Evolutionary conservation across 2,888 invertebrate genomes (phyloP).

Genomic region (Digitonthophagus gazella): DNA sequence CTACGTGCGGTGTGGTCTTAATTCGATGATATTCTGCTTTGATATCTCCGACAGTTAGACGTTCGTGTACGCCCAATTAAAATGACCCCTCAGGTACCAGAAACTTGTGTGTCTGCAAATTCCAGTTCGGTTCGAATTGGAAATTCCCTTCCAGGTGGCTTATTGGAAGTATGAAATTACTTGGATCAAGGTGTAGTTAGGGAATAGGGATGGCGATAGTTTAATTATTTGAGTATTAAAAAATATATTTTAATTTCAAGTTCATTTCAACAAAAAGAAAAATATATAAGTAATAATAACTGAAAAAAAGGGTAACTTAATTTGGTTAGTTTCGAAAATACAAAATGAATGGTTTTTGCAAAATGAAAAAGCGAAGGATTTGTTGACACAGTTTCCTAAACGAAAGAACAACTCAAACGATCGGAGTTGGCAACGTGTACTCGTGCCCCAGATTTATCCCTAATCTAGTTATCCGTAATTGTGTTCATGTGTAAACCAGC

Average conservation of each 20-base stretch:
- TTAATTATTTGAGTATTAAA: no score
- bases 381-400: neutral
- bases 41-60: neutral
- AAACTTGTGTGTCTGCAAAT: neutral
- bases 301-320: no score
- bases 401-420: neutral
- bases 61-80: neutral
- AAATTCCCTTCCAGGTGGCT: neutral
- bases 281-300: no score
- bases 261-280: no score
- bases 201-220: no score
- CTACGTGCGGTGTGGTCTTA: neutral
- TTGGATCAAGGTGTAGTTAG: no score
- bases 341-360: neutral
- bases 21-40: neutral
- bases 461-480: conserved; percentile 14
- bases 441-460: conserved; percentile 3
- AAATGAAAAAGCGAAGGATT: neutral
- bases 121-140: neutral
- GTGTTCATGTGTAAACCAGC: neutral
- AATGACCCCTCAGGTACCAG: neutral
- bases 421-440: conserved; percentile 10
- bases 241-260: no score
- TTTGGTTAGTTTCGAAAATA: neutral
- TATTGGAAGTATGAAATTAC: neutral